Evolutionary conservation across 2,888 invertebrate genomes (phyloP).

Genomic region (Chrysina gloriosa): DNA sequence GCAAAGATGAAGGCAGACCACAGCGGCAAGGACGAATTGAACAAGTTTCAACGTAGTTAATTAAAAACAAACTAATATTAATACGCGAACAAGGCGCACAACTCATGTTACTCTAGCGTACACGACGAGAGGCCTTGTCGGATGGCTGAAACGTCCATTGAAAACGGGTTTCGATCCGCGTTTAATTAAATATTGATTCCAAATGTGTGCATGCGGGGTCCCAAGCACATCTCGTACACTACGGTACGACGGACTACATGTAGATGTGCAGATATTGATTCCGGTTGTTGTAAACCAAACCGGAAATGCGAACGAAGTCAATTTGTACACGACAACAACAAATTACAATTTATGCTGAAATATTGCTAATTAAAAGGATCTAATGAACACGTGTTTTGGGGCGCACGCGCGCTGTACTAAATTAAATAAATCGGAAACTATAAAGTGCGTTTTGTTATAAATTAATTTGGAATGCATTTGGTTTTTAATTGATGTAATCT

Average conservation of each 20-base stretch:
- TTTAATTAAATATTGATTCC: slow-evolving; percentile 39
- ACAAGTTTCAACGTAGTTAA: slow-evolving; percentile 41
- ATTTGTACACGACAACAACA: slow-evolving; percentile 46
- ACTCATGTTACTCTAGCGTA: slow-evolving; percentile 33
- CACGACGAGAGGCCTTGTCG: slow-evolving; percentile 28
- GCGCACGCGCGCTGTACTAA: slow-evolving; percentile 37
- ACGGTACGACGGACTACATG: slow-evolving; percentile 7
- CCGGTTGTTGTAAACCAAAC: slow-evolving; percentile 39
- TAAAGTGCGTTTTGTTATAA: slow-evolving; percentile 57
- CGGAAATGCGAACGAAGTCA: slow-evolving; percentile 44
- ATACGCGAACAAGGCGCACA: slow-evolving; percentile 38
- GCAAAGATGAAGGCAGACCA: slow-evolving; percentile 57
- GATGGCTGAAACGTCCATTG: slow-evolving; percentile 10
- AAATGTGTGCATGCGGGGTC: background rate
- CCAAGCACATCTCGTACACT: slow-evolving; percentile 35
- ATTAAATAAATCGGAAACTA: slow-evolving; percentile 56
- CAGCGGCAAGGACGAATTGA: slow-evolving; percentile 52
- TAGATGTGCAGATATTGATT: slow-evolving; percentile 30
- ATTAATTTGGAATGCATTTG: slow-evolving; percentile 49
- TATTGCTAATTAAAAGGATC: slow-evolving; percentile 54
- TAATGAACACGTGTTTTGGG: slow-evolving; percentile 52
- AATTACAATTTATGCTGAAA: slow-evolving; percentile 51
- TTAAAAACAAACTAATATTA: slow-evolving; percentile 43
- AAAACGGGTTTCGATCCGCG: slow-evolving; percentile 22
- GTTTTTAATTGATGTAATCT: slow-evolving; percentile 37